Percentiles rank a stretch among this genome's conserved stretches.
phyloP scores from a whole-genome alignment of 2,888 invertebrate species.

The Leptopilina drosophilae region DNA sequence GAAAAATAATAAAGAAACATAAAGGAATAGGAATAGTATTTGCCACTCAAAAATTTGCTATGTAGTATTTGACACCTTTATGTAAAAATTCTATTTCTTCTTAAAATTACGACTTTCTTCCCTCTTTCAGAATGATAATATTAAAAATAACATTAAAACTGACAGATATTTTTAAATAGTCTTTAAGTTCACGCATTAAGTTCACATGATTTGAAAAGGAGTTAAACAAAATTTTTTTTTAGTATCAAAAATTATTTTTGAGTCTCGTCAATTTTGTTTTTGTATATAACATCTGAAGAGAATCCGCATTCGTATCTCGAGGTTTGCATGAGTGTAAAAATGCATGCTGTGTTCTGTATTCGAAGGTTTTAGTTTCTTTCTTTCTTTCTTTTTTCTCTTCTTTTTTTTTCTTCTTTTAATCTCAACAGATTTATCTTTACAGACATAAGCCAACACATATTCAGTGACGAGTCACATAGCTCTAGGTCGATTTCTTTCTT shows the following conservation, averaged over 20 bases:
- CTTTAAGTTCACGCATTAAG: no score
- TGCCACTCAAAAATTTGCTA: no score
- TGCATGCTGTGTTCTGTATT: slow-evolving; percentile 35
- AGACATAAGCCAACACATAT: slow-evolving; percentile 23
- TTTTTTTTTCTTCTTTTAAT: slow-evolving; percentile 20
- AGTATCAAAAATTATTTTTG: slow-evolving; percentile 15
- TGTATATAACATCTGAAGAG: slow-evolving; percentile 31
- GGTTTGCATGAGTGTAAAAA: slow-evolving; percentile 38
- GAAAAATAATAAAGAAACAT: neutral
- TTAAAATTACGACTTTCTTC: no score
- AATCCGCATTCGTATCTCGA: slow-evolving; percentile 36
- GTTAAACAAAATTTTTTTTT: neutral
- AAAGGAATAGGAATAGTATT: no score
- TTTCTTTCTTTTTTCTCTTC: no score
- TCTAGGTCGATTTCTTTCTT: slow-evolving; percentile 37
- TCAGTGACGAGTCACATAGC: slow-evolving; percentile 27
- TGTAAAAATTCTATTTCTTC: no score
- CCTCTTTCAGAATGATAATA: no score
- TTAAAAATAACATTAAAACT: neutral
- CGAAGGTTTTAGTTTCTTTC: slow-evolving; percentile 1
- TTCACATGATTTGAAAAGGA: slow-evolving; percentile 4
- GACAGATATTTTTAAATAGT: no score
- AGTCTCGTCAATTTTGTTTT: slow-evolving; percentile 28
- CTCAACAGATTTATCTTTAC: slow-evolving; percentile 37
- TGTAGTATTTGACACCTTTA: no score